Evolutionary conservation across 2,113 vertebrate genomes (phyloP), one percentile per base, ranked within the genome.

Genomic region (Lagopus leucura): DNA sequence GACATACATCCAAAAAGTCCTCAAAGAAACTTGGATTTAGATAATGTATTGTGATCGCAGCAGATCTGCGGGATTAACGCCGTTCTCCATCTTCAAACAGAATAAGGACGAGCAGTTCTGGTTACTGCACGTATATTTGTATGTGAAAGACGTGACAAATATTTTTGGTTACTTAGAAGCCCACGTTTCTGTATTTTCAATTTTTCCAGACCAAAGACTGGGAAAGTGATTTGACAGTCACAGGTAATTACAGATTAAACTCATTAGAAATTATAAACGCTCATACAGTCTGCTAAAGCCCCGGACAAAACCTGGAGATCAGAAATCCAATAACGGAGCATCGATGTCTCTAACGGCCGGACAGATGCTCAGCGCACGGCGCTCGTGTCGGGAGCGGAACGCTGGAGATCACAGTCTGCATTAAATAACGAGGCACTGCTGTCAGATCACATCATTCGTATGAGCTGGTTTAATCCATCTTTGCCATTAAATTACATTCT

Each of bases 261-360:
- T 90, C 93, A 92, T 94, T 89, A 94, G 93, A 95, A 96, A 96
- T 96, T 96, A 91, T 75, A 96, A 94, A 85, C 93, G 82, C 88
- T 88, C 89, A 40, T 92, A 79, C 43, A 96, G 91, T 91, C 88
- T 50, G 75, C 57, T 92, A 96, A 94, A 57, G 67, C 93, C 89
- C 92, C 84, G 80, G 92, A 93, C 85, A 28, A 91, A 96, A 96
- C 95, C 97, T 95, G 93, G 91, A 96, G 96, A 98, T 97, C 73
- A 96, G 95, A 97, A 98, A 97, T 97, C 95, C 96, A 96, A 97
- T 94, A 81, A 45, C 77, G 52, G 54, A 76, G 96, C 94, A 97
- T 94, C 95, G 67, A 89, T 52, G 96, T 90, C 97, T 96, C 89
- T 93, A 96, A 92, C 19, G 73, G 73, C 85, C 73, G 97, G 96